Base-by-base conservation (phyloP, 2,113 vertebrate genomes). In the Ammospiza caudacuta region DNA sequence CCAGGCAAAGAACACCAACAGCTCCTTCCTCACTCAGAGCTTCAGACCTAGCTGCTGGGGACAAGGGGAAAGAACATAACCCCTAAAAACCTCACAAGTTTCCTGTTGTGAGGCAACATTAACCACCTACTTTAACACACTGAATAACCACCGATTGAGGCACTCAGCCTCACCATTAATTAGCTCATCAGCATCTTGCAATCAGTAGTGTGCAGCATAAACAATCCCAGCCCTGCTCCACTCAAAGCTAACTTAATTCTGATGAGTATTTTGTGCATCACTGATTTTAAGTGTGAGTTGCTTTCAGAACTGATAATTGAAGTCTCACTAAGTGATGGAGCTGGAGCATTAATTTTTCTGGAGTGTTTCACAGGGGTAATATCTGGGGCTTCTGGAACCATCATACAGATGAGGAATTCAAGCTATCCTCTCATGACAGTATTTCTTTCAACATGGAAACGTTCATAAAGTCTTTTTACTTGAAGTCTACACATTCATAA, bases 121-220 rank as follows among this genome's bases (percentile, higher is more conserved):
- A 22, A 17, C 67, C 19, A 69, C 33, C 29, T 23, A 4, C 15
- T 61, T 79, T 31, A 74, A 72, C 23, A 15, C 5, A 64, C 25
- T 66, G 37, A 78, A 73, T 64, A 93, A 90, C 39, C 46, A 54
- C 59, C 73, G 49, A 83, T 35, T 74, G 77, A 86, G 35, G 29
- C 59, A 73, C 29, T 87, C 61, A 63, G 10, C 24, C n/a, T 59
- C 67, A 78, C 16, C 43, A 69, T 83, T 80, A 70, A 86, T 89
- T 66, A 89, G 51, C 39, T 70, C 46, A 89, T 94, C 76, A 92
- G 17, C 68, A 58, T 41, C 76, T 64, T 83, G 55, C 46, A 83
- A 58, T 86, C 64, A 93, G 51, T 4, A 41, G 15, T 3, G 7
- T n/a, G 22, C 9, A 33, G 54, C 70, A 74, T 4, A 35, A 43